Evolutionary conservation across 2,797 vertebrate species (phyloP).

Genomic region (Telmatherina bonti): DNA sequence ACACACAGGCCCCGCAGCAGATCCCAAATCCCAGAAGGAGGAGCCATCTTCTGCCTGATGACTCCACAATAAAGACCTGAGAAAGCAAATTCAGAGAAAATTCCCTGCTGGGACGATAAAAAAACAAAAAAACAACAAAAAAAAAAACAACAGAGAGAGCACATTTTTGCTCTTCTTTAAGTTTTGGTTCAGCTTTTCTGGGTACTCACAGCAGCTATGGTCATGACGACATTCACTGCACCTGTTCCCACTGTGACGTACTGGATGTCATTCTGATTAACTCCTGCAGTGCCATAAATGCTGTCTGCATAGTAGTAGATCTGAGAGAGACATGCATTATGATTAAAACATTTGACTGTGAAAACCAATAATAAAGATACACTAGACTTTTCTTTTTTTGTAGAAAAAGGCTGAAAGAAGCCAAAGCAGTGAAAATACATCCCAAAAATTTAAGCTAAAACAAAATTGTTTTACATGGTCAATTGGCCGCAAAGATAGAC

Average conservation of each 20-base stretch:
- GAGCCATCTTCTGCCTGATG: constrained; percentile 86
- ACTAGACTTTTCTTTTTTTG: too few species aligned
- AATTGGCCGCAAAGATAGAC: not conserved
- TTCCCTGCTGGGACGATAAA: constrained; percentile 7
- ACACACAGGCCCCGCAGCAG: constrained; percentile 85
- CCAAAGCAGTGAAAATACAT: not conserved
- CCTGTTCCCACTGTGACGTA: constrained; percentile 92
- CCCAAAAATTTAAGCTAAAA: not conserved
- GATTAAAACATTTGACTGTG: not conserved
- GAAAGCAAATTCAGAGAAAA: not conserved
- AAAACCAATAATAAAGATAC: not conserved
- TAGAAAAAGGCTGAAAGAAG: not conserved
- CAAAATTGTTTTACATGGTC: not conserved
- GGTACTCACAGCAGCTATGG: constrained; percentile 84
- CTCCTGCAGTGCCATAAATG: constrained; percentile 89
- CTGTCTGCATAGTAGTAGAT: constrained; percentile 95
- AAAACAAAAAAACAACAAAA: not conserved
- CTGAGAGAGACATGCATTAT: constrained; percentile 70
- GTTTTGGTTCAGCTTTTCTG: not conserved
- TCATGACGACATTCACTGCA: constrained; percentile 92
- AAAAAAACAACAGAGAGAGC: too few species aligned
- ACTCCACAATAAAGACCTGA: constrained; percentile 93
- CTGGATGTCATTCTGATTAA: constrained; percentile 81
- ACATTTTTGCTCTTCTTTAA: not conserved
- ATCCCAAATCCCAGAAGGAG: constrained; percentile 89